A percentile compares a stretch with the other conserved stretches of the same genome.
Conservation (phyloP, 1,140 invertebrate species). For the Diprion similis region DNA sequence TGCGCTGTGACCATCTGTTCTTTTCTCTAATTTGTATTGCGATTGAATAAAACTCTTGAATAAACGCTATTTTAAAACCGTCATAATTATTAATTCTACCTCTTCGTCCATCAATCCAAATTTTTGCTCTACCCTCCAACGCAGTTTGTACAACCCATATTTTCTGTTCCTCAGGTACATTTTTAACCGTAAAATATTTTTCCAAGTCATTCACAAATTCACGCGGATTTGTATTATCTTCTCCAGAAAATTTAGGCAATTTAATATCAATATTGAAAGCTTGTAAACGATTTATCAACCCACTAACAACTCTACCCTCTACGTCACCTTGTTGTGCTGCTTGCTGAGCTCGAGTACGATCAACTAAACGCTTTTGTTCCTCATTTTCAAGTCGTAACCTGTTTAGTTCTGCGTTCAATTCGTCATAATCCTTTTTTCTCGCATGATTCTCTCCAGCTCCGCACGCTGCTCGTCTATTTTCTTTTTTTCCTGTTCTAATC, state of each 20-base stretch:
- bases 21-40: constrained; percentile 21
- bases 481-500: not conserved
- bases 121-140: not conserved
- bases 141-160: not conserved
- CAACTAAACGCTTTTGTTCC: not conserved
- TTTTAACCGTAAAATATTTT: not conserved
- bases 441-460: not conserved
- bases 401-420: not conserved
- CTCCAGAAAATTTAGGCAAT: not conserved
- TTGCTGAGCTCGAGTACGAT: not conserved
- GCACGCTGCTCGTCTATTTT: not conserved
- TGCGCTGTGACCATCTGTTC: constrained; percentile 18
- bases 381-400: not conserved
- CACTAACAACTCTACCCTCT: not conserved
- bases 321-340: constrained; percentile 3
- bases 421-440: not conserved
- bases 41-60: constrained; percentile 26
- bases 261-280: not conserved
- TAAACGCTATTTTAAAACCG: constrained; percentile 20
- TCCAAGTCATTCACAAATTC: not conserved
- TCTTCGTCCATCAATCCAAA: not conserved
- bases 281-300: not conserved
- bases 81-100: not conserved
- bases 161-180: not conserved
- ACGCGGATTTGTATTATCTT: constrained; percentile 3